Percentiles rank a stretch among this genome's conserved stretches.
Conservation (phyloP, 2,797 vertebrate species). For the Takifugu rubripes region DNA sequence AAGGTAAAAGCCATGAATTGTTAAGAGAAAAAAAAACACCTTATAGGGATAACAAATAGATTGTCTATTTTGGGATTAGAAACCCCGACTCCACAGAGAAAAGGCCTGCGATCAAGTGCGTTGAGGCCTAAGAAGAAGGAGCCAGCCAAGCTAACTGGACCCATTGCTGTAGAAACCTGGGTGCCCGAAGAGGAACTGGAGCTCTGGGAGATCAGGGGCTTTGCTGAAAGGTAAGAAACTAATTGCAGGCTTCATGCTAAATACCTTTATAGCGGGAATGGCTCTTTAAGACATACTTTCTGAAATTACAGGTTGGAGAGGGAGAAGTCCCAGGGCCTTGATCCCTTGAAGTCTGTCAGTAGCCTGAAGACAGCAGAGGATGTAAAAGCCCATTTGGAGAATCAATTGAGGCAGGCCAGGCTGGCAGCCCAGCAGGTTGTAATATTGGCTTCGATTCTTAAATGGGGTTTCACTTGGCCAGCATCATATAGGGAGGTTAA, state of each 20-base stretch:
- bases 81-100: constrained; percentile 96
- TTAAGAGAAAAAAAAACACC: background rate
- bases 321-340: constrained; percentile 90
- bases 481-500: background rate
- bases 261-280: background rate
- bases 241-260: background rate
- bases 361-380: constrained; percentile 85
- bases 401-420: constrained; percentile 87
- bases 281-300: background rate
- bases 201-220: constrained; percentile 97
- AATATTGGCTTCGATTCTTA: constrained; percentile 14
- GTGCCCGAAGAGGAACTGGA: constrained; percentile 95
- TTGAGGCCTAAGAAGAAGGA: constrained; percentile 94
- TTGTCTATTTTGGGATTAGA: constrained; percentile 68
- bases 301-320: constrained; percentile 84
- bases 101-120: constrained; percentile 95
- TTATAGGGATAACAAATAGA: background rate
- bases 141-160: constrained; percentile 90
- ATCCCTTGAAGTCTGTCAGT: constrained; percentile 85
- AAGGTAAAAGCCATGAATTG: constrained; percentile 75
- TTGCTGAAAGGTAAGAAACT: constrained; percentile 87
- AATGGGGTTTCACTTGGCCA: background rate
- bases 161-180: constrained; percentile 94
- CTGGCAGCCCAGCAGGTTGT: constrained; percentile 87
- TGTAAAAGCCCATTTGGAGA: constrained; percentile 86